Percentiles rank a stretch among this genome's conserved stretches.
Conservation (phyloP, 2,888 invertebrate species). For the Pristionchus maxplancki region DNA sequence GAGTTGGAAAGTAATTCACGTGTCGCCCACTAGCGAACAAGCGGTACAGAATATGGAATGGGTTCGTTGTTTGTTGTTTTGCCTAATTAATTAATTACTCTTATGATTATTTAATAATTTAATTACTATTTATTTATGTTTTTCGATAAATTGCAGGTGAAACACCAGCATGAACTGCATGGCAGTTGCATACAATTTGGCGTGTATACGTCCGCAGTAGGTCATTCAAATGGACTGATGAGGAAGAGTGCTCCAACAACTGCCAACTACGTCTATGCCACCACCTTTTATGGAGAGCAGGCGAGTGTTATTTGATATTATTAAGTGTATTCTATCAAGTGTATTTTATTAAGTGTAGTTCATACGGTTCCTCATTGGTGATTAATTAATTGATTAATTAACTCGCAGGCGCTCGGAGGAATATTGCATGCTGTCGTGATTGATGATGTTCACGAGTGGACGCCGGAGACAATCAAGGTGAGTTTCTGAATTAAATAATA, state of each 20-base stretch:
- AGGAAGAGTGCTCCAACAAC: background rate
- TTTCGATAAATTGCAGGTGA: background rate
- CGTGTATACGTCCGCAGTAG: background rate
- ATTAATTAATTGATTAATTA: background rate
- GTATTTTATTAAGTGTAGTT: too few relatives aligned
- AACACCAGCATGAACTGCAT: background rate
- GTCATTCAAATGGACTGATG: background rate
- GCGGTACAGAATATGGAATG: background rate
- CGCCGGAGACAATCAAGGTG: background rate
- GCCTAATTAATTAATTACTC: too few relatives aligned
- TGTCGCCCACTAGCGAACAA: background rate
- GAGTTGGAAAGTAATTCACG: background rate
- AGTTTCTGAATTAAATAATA: too few relatives aligned
- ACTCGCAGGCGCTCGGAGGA: background rate
- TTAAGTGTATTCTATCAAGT: too few relatives aligned
- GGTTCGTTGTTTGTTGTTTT: background rate
- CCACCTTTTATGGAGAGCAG: background rate
- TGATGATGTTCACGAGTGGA: background rate
- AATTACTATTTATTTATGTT: too few relatives aligned
- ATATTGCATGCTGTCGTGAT: background rate
- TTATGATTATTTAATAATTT: too few relatives aligned
- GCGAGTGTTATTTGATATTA: background rate
- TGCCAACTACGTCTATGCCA: background rate
- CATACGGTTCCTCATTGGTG: too few relatives aligned
- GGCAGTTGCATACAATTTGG: background rate